phyloP scores from a whole-genome alignment of 2,113 vertebrate species.

The Bubo blakistoni region DNA sequence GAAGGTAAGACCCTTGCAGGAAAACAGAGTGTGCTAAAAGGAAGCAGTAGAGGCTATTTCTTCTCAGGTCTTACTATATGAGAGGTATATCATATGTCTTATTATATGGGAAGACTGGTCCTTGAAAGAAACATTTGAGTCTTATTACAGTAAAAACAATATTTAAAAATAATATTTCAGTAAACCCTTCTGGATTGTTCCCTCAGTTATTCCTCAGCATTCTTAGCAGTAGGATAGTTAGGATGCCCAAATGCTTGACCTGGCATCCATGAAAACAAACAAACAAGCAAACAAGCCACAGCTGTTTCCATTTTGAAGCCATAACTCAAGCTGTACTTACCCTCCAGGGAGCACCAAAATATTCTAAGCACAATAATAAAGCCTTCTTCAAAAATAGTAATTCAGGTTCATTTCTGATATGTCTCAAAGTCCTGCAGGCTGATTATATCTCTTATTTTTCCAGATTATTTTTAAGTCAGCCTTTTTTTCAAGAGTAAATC shows the following conservation, averaged over 20 bases:
- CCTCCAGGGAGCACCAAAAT: not conserved
- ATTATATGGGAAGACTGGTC: not conserved
- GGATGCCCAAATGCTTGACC: not conserved
- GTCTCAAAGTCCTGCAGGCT: not conserved
- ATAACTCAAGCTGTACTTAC: not conserved
- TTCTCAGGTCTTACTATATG: not conserved
- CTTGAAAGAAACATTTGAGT: not conserved
- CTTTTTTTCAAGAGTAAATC: not conserved
- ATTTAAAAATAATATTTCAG: not conserved
- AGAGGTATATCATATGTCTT: not conserved
- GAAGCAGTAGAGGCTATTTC: not conserved
- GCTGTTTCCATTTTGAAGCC: not conserved
- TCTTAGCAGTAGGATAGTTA: not conserved
- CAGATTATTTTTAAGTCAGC: not conserved
- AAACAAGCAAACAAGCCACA: not conserved
- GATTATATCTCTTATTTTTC: not conserved
- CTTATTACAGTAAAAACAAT: not conserved
- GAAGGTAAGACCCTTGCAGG: not conserved
- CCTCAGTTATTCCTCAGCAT: not conserved
- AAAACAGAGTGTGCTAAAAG: not conserved
- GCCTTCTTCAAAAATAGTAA: not conserved
- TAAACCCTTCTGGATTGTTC: not conserved
- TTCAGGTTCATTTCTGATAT: not conserved
- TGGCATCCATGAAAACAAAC: not conserved
- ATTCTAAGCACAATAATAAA: not conserved